Conservation (phyloP, 1,140 invertebrate species). For the Micrasema longulum region DNA sequence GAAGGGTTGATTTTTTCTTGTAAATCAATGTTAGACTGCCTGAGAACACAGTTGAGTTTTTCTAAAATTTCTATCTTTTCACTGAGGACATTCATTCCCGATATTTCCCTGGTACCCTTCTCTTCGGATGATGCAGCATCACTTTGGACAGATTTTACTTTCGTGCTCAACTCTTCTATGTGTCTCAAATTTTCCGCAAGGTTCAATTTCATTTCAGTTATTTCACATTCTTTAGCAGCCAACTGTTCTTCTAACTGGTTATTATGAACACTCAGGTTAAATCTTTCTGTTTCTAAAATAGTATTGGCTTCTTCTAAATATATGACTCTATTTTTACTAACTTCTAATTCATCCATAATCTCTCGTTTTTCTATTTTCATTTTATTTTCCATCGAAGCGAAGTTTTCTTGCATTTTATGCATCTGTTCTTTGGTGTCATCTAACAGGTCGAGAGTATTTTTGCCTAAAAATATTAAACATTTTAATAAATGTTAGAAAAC, state of each 20-base stretch:
- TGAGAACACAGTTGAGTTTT: slow-evolving; percentile 68
- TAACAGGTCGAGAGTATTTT: slow-evolving; percentile 76
- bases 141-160: slow-evolving; percentile 56
- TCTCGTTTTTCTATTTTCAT: slow-evolving; percentile 77
- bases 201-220: slow-evolving; percentile 57
- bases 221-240: slow-evolving; percentile 63
- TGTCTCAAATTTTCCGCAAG: slow-evolving; percentile 39
- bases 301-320: slow-evolving; percentile 67
- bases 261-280: slow-evolving; percentile 70
- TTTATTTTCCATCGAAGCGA: slow-evolving; percentile 76
- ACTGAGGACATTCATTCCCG: slow-evolving; percentile 63
- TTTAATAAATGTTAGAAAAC: no score
- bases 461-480: slow-evolving; percentile 60
- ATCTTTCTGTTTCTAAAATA: slow-evolving; percentile 68
- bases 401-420: slow-evolving; percentile 83
- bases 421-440: slow-evolving; percentile 85
- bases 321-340: slow-evolving; percentile 70
- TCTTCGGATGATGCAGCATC: slow-evolving; percentile 59
- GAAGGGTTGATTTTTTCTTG: slow-evolving; percentile 67
- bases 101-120: slow-evolving; percentile 65
- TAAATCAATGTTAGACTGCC: slow-evolving; percentile 68
- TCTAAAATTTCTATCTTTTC: slow-evolving; percentile 67
- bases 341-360: slow-evolving; percentile 68
- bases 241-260: slow-evolving; percentile 70
- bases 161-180: slow-evolving; percentile 40